Percentiles rank a stretch among this genome's conserved stretches.
Conservation (phyloP, 2,113 vertebrate species). For the Dermatemys mawii region DNA sequence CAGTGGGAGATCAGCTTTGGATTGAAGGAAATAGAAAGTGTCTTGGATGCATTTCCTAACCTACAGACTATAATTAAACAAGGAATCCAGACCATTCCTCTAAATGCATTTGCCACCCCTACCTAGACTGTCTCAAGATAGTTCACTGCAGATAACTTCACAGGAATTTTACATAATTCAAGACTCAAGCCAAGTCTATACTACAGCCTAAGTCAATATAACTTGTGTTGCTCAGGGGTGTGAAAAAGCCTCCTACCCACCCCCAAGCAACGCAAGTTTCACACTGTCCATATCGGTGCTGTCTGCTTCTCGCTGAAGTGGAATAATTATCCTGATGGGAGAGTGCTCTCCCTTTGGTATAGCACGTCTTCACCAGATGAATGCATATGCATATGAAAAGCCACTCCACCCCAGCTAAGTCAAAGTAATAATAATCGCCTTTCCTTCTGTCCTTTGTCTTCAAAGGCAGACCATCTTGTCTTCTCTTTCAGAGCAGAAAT, state of each 20-base stretch:
- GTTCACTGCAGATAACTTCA: neutral
- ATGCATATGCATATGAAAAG: neutral
- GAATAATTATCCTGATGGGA: too few relatives aligned
- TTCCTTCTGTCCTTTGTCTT: neutral
- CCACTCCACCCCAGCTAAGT: neutral
- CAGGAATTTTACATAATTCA: neutral
- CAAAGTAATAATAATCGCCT: neutral
- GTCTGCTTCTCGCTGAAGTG: too few relatives aligned
- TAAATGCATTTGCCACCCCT: neutral
- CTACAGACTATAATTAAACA: neutral
- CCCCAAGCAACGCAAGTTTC: too few relatives aligned
- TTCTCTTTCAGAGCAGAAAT: neutral
- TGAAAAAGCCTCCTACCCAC: too few relatives aligned
- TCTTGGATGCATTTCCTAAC: fast-evolving
- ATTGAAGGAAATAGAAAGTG: neutral
- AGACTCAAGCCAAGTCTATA: neutral
- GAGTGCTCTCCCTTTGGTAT: too few relatives aligned
- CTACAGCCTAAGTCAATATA: too few relatives aligned
- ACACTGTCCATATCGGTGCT: too few relatives aligned
- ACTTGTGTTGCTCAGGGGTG: too few relatives aligned
- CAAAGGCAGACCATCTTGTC: neutral
- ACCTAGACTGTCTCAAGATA: neutral
- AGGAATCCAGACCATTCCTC: neutral
- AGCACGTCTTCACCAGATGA: too few relatives aligned
- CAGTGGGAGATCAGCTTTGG: neutral